Conservation (phyloP, 1,140 invertebrate species). For the Spodoptera frugiperda region DNA sequence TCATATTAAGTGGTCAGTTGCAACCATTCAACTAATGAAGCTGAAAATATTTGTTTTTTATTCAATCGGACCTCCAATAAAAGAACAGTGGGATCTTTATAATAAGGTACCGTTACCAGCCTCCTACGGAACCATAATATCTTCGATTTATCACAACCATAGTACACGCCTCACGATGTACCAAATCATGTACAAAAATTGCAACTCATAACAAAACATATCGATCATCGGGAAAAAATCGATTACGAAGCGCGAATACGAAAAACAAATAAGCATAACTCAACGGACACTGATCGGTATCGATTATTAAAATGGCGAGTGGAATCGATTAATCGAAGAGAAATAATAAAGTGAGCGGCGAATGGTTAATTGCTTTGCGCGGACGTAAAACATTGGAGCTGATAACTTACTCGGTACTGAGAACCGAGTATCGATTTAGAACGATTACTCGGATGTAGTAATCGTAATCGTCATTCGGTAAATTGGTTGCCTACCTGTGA, state of each 20-base stretch:
- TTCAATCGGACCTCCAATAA: too few species aligned
- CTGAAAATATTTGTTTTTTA: too few species aligned
- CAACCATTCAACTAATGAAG: too few species aligned
- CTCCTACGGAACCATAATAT: constrained; percentile 11
- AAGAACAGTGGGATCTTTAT: too few species aligned
- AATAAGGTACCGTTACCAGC: too few species aligned
- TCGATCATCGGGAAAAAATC: constrained; percentile 47
- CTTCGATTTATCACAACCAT: constrained; percentile 24
- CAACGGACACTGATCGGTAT: constrained; percentile 69
- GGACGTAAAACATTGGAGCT: constrained; percentile 54
- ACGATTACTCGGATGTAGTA: constrained; percentile 42
- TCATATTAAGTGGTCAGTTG: too few species aligned
- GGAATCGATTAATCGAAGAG: constrained; percentile 77
- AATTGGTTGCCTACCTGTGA: constrained; percentile 28
- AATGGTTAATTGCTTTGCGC: constrained; percentile 73
- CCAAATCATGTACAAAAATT: constrained; percentile 42
- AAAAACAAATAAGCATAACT: constrained; percentile 80
- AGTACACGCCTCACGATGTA: constrained; percentile 35
- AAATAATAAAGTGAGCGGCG: constrained; percentile 71
- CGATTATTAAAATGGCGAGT: constrained; percentile 76
- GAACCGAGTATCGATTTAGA: constrained; percentile 48
- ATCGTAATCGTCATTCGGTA: constrained; percentile 24
- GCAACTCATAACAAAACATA: constrained; percentile 31
- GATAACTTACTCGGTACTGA: constrained; percentile 62
- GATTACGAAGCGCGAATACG: constrained; percentile 50